Conservation (phyloP, 2,888 invertebrate species). For the Punctoribates punctum region DNA sequence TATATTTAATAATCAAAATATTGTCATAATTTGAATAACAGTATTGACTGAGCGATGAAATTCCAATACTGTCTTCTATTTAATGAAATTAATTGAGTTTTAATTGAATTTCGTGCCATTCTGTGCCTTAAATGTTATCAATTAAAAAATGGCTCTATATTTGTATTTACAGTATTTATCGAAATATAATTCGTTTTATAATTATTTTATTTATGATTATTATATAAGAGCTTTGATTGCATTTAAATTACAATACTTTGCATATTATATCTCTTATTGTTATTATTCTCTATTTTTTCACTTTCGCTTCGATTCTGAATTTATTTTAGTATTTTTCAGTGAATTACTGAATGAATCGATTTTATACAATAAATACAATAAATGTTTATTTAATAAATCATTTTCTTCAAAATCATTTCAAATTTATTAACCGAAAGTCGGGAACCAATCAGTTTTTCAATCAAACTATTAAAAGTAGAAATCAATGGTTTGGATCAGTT, state of each 20-base stretch:
- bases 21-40: neutral
- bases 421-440: no score
- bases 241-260: neutral
- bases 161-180: neutral
- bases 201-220: conserved; percentile 1
- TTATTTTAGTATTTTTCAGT: neutral
- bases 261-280: neutral
- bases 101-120: neutral
- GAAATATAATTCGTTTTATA: neutral
- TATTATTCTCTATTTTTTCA: neutral
- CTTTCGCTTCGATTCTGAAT: neutral
- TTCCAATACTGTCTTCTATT: neutral
- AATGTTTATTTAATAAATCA: neutral
- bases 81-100: neutral
- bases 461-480: no score
- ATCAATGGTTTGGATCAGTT: no score
- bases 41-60: neutral
- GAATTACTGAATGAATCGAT: neutral
- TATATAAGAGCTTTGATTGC: neutral
- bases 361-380: no score
- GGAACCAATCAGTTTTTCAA: no score
- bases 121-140: conserved; percentile 18
- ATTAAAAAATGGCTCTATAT: neutral
- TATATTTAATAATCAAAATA: neutral
- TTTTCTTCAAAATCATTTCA: neutral